phyloP scores from a whole-genome alignment of 2,888 invertebrate species.

The Leucophenga montana region DNA sequence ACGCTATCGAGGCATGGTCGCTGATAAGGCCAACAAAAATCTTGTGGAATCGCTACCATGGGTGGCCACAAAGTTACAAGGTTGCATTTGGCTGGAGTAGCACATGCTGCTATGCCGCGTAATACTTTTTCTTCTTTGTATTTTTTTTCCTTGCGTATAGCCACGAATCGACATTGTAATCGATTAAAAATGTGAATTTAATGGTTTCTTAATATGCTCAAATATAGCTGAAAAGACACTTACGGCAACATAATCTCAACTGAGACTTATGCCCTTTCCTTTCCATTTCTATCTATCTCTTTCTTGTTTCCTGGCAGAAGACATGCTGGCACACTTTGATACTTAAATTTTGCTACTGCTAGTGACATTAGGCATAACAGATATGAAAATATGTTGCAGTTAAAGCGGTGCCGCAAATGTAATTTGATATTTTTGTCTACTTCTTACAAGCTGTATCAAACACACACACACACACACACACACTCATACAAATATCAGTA shows the following conservation, averaged over 20 bases:
- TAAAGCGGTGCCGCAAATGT: slow-evolving; percentile 27
- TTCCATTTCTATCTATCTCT: too few relatives aligned
- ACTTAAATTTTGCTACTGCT: too few relatives aligned
- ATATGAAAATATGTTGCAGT: background rate
- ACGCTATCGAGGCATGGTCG: too few relatives aligned
- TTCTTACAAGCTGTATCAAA: background rate
- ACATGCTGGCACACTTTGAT: background rate
- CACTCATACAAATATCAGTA: too few relatives aligned
- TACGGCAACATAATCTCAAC: background rate
- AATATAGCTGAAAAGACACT: background rate
- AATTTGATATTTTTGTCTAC: slow-evolving; percentile 42
- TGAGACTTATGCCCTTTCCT: background rate
- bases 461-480: background rate
- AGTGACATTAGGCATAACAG: background rate
- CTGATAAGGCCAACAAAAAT: too few relatives aligned
- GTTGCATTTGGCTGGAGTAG: too few relatives aligned
- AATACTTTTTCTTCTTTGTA: too few relatives aligned
- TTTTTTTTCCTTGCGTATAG: too few relatives aligned
- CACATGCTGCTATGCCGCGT: too few relatives aligned
- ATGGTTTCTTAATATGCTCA: slow-evolving; percentile 50
- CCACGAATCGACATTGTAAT: slow-evolving; percentile 35
- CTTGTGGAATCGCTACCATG: too few relatives aligned
- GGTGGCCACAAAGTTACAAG: too few relatives aligned
- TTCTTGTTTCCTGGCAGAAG: too few relatives aligned
- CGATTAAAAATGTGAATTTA: slow-evolving; percentile 56